Evolutionary conservation across 2,797 vertebrate genomes (phyloP), one percentile per base, ranked within the genome.

Genomic region (Cossypha caffra): DNA sequence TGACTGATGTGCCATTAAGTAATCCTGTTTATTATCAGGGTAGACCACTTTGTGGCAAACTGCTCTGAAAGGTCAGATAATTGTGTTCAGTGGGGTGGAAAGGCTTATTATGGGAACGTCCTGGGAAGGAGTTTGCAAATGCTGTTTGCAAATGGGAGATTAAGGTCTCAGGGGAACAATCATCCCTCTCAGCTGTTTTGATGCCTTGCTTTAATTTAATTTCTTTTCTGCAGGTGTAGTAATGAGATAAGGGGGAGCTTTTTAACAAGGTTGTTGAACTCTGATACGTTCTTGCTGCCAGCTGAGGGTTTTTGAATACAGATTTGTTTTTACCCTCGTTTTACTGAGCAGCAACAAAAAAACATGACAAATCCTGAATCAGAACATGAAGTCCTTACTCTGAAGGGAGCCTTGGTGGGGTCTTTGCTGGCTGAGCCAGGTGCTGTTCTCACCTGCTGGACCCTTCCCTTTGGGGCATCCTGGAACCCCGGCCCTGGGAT

Each of bases 1-100:
- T 79, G 92, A 90, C 90, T 95, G 98, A 96, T 96, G 95, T 97
- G 96, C 97, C 97, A 93, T 95, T 93, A 93, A 91, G 68, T 88
- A 90, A 96, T 97, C 97, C 86, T 91, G 13, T 96, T 96, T 94
- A 93, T 97, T 97, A 97, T 98, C 97, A 93, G 96, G 97, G 95
- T 74, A 90, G 95, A 88, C 95, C 97, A 96, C 97, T 95, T 97
- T 74, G 69, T 88, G 93, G 86, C 96, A 90, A 96, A 92, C 95
- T 63, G 87, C 86, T 95, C 69, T 96, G 95, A 96, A 96, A 97
- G 97, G 97, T 97, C 98, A 98, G 97, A 97, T 98, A 98, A 98
- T 98, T 97, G 97, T 69, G 76, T 96, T 94, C 97, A 97, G 93
- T 86, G 96, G 98, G 96, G 96, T 97, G 98, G 98, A 98, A 97